Evolutionary conservation across 37 sponge, comb jelly and placozoan genomes (phyloP).

Genomic region (Haliclona indistincta): DNA sequence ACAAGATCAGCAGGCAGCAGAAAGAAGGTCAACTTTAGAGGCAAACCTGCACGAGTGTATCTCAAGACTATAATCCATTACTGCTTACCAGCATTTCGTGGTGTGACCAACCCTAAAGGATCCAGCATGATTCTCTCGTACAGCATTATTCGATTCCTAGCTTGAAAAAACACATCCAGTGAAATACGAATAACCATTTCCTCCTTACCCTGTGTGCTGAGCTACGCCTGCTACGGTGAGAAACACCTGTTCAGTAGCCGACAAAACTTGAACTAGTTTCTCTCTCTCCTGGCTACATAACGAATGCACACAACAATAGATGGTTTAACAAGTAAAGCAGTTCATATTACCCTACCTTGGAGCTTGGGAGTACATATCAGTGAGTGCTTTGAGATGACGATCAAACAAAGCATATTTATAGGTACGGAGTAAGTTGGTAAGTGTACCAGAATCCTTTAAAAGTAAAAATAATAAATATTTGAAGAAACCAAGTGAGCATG

Average conservation of each 20-base stretch:
- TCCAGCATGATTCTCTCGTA: conserved; percentile 30
- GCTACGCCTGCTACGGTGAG: conserved; percentile 4
- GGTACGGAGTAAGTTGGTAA: conserved; percentile 15
- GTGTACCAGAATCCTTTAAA: conserved; percentile 25
- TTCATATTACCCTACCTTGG: background rate
- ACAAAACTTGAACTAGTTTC: conserved; percentile 3
- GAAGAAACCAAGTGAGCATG: background rate
- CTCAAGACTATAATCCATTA: background rate
- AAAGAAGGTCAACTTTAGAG: conserved; percentile 53
- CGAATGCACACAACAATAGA: background rate
- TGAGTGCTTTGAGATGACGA: conserved; percentile 15
- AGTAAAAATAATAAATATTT: background rate
- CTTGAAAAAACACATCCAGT: background rate
- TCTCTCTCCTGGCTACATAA: background rate
- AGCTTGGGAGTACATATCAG: conserved; percentile 25
- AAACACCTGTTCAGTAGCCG: conserved; percentile 24
- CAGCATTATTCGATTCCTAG: conserved; percentile 14
- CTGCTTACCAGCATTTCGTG: conserved; percentile 30
- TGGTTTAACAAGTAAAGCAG: no score
- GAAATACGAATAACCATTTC: background rate
- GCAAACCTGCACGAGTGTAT: conserved; percentile 35
- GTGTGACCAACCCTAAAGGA: conserved; percentile 48
- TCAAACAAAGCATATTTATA: conserved; percentile 22
- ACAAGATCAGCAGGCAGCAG: conserved; percentile 48
- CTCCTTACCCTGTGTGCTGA: background rate